Percentiles rank a stretch among this genome's conserved stretches.
These are phyloP conservation scores for Papilio machaon DNA, from an alignment of 1,140 invertebrate species.

Conservation along the genomic window DNA sequence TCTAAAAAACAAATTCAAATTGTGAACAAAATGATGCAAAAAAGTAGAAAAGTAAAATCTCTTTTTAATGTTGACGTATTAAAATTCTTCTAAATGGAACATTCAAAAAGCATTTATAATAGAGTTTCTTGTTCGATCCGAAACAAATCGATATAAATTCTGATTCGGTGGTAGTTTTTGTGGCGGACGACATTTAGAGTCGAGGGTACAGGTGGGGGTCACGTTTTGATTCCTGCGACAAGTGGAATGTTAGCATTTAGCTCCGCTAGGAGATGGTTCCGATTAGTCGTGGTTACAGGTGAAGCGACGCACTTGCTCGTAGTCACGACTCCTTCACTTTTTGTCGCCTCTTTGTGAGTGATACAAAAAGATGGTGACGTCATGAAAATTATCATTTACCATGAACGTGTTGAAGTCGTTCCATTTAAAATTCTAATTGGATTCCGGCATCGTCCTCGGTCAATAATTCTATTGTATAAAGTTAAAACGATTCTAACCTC, in stretches of 20 bases:
- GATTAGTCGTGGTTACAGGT: conserved; percentile 68
- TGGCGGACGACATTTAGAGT: conserved; percentile 45
- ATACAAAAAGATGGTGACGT: conserved; percentile 22
- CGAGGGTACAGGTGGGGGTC: conserved; percentile 58
- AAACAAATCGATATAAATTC: conserved; percentile 41
- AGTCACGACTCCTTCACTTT: conserved; percentile 27
- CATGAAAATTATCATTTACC: conserved; percentile 18
- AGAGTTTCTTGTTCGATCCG: conserved; percentile 1
- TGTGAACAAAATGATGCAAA: not conserved
- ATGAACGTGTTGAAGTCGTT: conserved; percentile 3
- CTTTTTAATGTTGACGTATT: not conserved
- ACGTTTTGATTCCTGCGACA: conserved; percentile 49
- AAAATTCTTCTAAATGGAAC: conserved; percentile 1
- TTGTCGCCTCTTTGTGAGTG: conserved; percentile 28
- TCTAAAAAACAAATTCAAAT: too few species aligned
- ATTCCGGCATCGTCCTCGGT: not conserved
- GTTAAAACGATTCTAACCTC: not conserved
- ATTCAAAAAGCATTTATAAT: not conserved
- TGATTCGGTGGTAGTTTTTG: conserved; percentile 41
- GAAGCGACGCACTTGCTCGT: conserved; percentile 46
- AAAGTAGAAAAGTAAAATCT: not conserved
- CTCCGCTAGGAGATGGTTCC: conserved; percentile 14
- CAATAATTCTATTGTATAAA: not conserved
- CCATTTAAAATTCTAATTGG: not conserved
- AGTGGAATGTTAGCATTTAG: conserved; percentile 39